These are phyloP conservation scores for Pedicia rivosa DNA, from an alignment of 2,888 invertebrate species.

Conservation along the genomic window DNA sequence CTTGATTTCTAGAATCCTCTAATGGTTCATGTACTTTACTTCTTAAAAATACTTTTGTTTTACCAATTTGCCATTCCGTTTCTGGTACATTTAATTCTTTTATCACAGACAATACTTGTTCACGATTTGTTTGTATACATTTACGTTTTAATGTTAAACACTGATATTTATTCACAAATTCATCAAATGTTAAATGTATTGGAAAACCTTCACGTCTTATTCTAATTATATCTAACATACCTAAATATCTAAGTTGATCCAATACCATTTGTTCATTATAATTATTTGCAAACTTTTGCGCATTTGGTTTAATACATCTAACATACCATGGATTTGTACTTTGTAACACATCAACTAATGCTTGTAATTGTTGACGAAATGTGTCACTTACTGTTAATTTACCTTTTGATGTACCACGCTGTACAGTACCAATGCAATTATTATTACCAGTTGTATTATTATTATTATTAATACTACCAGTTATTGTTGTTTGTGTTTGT, in stretches of 20 bases:
- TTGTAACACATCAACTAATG: conserved; percentile 76
- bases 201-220: conserved; percentile 84
- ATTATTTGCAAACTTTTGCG: conserved; percentile 61
- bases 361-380: conserved; percentile 73
- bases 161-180: conserved; percentile 60
- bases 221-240: conserved; percentile 85
- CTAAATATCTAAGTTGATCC: conserved; percentile 77
- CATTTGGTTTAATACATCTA: conserved; percentile 83
- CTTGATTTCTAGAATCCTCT: conserved; percentile 57
- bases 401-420: conserved; percentile 74
- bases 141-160: conserved; percentile 37
- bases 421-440: conserved; percentile 34
- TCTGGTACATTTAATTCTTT: conserved; percentile 47
- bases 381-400: conserved; percentile 83
- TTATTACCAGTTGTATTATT: conserved; percentile 5
- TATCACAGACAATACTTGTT: conserved; percentile 32
- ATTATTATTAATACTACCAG: too few relatives aligned
- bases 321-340: conserved; percentile 87
- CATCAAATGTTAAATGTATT: conserved; percentile 61
- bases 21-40: conserved; percentile 66
- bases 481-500: conserved; percentile 28
- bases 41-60: conserved; percentile 70
- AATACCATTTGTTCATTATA: conserved; percentile 67
- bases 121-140: conserved; percentile 16
- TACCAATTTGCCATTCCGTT: conserved; percentile 79